A percentile compares a stretch with the other conserved stretches of the same genome.
phyloP scores from a whole-genome alignment of 2,888 invertebrate genomes.

The Ctena decussata region DNA sequence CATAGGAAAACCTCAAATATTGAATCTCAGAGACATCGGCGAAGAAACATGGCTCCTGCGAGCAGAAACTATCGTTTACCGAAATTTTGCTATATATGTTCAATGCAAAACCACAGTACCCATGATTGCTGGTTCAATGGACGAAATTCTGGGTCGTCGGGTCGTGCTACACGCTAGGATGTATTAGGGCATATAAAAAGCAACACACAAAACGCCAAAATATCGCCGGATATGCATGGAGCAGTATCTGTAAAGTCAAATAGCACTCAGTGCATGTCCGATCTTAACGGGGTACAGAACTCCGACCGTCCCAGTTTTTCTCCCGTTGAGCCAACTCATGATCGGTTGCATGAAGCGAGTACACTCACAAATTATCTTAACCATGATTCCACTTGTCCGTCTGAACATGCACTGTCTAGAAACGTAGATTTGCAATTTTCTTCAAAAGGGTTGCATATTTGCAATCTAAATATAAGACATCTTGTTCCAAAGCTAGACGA shows the following conservation, averaged over 20 bases:
- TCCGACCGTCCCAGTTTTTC: background rate
- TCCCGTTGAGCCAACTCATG: background rate
- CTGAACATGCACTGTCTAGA: background rate
- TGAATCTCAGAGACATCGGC: background rate
- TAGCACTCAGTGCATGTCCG: background rate
- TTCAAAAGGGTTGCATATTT: background rate
- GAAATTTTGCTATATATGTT: background rate
- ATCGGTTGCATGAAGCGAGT: background rate
- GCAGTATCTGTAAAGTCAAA: background rate
- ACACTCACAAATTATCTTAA: background rate
- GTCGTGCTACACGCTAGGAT: background rate
- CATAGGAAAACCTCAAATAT: background rate
- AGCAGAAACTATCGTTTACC: background rate
- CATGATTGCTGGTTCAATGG: background rate
- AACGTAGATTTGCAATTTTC: background rate
- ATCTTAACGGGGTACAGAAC: background rate
- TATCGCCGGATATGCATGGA: background rate
- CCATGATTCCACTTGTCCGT: background rate
- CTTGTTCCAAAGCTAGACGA: background rate
- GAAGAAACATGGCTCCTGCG: background rate
- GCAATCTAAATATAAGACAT: background rate
- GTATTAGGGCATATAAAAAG: background rate
- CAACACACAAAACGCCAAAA: background rate
- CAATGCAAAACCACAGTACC: background rate
- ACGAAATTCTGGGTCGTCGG: background rate